Base-by-base conservation (phyloP, 2,888 invertebrate genomes). In the Drosophila longiperda region DNA sequence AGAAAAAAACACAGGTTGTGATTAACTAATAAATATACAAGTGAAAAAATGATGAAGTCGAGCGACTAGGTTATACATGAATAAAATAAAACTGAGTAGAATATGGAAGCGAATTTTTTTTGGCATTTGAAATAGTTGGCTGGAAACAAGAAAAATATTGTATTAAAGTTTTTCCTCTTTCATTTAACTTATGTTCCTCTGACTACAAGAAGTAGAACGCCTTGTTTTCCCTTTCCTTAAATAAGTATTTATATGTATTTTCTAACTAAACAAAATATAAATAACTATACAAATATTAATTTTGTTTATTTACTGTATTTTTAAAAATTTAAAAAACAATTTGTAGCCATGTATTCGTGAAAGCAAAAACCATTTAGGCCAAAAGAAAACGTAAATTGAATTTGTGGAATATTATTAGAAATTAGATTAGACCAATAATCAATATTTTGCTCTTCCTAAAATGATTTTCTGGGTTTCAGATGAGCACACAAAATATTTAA, bases 401-500 rank as follows among this genome's bases (percentile, higher is more conserved):
- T n/a, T 40, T n/a, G 40, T 9, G 1, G 7, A 20, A 20, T 15
- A 20, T 3, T 1, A 45, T 20, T 12, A 20, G 29, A 29, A 29
- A 20, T 7, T 2, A 8, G 11, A 42, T 42, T 42, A 11, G n/a
- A 0, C 2, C 9, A 40, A 17, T 40, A 45, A 5, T 15, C 2
- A 23, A 23, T 45, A 45, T 15, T 45, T 23, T n/a, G 9, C 9
- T 45, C 45, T 7, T 0, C 12, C 2, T 23, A 1, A 15, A 17
- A 23, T 15, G 8, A n/a, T n/a, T n/a, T n/a, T n/a, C n/a, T n/a
- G n/a, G n/a, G n/a, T n/a, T n/a, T n/a, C n/a, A n/a, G n/a, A n/a
- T n/a, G n/a, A n/a, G 53, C 57, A 29, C 60, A 67, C 69, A 69
- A 68, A 76, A 73, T 85, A 87, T 74, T 89, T 82, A 84, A 69